Conservation (phyloP, 2,888 invertebrate species). For the Gastracanthus pulcherrimus region DNA sequence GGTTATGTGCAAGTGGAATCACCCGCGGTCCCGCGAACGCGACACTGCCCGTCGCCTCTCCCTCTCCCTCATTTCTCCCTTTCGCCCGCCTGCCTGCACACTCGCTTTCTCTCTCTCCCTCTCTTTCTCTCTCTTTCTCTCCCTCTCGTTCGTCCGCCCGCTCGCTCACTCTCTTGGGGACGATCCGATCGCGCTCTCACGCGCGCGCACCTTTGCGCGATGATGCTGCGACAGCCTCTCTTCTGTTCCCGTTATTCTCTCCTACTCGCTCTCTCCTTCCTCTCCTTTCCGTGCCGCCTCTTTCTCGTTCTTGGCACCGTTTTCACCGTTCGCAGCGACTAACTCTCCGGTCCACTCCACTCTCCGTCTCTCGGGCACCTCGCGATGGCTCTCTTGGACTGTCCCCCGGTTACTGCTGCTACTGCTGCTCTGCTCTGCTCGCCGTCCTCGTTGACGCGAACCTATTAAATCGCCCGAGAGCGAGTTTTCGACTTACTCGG, state of each 20-base stretch:
- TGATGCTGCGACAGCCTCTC: slow-evolving; percentile 7
- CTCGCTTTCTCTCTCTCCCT: slow-evolving; percentile 8
- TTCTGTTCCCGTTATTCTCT: not conserved
- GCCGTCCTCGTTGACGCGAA: not conserved
- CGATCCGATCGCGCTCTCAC: slow-evolving; percentile 53
- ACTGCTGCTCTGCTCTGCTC: no score
- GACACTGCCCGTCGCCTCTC: slow-evolving; percentile 44
- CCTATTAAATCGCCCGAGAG: slow-evolving; percentile 20
- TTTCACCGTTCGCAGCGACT: not conserved
- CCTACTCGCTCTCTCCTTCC: not conserved
- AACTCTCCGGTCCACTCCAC: not conserved
- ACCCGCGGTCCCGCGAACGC: slow-evolving; percentile 56
- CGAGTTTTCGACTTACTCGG: slow-evolving; percentile 54
- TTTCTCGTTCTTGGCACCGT: not conserved
- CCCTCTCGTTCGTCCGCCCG: slow-evolving; percentile 18
- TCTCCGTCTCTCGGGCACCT: not conserved
- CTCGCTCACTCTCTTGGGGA: slow-evolving; percentile 36
- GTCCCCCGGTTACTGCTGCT: not conserved
- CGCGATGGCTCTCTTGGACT: not conserved
- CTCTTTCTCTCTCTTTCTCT: slow-evolving; percentile 24
- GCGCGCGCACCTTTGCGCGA: slow-evolving; percentile 55
- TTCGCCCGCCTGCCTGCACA: not conserved
- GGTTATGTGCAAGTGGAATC: slow-evolving; percentile 59
- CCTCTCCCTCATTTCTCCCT: slow-evolving; percentile 20
- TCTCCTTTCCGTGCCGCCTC: not conserved